Evolutionary conservation across 2,888 invertebrate species (phyloP).

Genomic region (Sinohyriopsis cumingii): DNA sequence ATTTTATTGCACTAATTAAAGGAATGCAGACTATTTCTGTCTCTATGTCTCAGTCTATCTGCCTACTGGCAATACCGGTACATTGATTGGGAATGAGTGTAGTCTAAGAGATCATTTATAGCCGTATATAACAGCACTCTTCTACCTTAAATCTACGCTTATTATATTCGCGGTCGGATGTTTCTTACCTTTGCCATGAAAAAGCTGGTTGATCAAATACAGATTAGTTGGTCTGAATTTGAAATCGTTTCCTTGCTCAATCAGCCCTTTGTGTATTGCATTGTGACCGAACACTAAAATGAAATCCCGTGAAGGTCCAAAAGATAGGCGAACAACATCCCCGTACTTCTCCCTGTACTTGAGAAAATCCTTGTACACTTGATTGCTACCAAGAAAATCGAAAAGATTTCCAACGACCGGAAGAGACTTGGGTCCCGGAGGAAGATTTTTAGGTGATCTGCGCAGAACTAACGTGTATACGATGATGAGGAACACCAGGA

Average conservation of each 20-base stretch:
- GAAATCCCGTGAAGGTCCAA: conserved; percentile 16
- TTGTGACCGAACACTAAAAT: conserved; percentile 13
- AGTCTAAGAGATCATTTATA: too few species aligned
- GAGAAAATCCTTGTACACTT: conserved; percentile 7
- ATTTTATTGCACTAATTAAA: too few species aligned
- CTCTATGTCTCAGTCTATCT: too few species aligned
- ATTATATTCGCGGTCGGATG: neutral
- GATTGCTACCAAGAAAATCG: neutral
- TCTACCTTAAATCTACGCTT: too few species aligned
- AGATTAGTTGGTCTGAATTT: conserved; percentile 24
- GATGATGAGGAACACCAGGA: neutral
- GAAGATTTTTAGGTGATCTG: conserved; percentile 5
- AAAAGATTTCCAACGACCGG: conserved; percentile 12
- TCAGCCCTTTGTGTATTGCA: conserved; percentile 15
- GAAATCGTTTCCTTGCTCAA: conserved; percentile 16
- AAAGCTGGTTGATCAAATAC: conserved; percentile 11
- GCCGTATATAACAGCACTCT: too few species aligned
- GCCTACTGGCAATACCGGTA: too few species aligned
- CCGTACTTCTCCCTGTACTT: conserved; percentile 20
- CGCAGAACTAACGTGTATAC: conserved; percentile 7
- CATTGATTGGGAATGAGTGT: too few species aligned
- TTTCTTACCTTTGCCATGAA: conserved; percentile 16
- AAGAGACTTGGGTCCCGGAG: conserved; percentile 19
- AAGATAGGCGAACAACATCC: conserved; percentile 13
- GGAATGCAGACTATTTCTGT: too few species aligned